A percentile compares a stretch with the other conserved stretches of the same genome.
Conservation (phyloP, 2,888 invertebrate species). For the Chalcis sispes region DNA sequence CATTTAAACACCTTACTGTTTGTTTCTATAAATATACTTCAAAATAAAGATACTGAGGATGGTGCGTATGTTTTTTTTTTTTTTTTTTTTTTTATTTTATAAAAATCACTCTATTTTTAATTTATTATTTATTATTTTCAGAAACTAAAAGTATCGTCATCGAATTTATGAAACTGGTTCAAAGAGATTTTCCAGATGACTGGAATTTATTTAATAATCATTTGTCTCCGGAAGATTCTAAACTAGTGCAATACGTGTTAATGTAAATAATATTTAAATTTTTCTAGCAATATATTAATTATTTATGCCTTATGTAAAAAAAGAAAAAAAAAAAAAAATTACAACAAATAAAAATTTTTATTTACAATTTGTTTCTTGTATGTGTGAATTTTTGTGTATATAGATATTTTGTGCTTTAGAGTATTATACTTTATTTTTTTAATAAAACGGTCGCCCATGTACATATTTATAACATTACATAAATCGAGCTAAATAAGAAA, state of each 20-base stretch:
- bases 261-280: constrained; percentile 43
- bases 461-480: no score
- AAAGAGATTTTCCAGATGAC: constrained; percentile 79
- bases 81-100: constrained; percentile 1
- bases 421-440: no score
- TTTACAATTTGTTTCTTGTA: background rate
- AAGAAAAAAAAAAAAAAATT: background rate
- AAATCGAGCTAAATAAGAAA: no score
- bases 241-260: constrained; percentile 68
- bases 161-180: constrained; percentile 79
- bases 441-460: no score
- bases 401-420: no score
- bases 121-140: constrained; percentile 67
- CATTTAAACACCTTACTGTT: constrained; percentile 79
- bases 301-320: background rate
- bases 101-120: constrained; percentile 1
- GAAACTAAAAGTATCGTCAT: constrained; percentile 77
- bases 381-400: no score
- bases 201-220: constrained; percentile 77
- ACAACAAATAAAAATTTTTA: background rate
- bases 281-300: constrained; percentile 28
- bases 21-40: constrained; percentile 78
- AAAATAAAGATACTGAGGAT: constrained; percentile 78
- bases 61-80: constrained; percentile 73
- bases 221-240: constrained; percentile 73